Base-by-base conservation (phyloP, 2,797 vertebrate species). In the Bufotes viridis region DNA sequence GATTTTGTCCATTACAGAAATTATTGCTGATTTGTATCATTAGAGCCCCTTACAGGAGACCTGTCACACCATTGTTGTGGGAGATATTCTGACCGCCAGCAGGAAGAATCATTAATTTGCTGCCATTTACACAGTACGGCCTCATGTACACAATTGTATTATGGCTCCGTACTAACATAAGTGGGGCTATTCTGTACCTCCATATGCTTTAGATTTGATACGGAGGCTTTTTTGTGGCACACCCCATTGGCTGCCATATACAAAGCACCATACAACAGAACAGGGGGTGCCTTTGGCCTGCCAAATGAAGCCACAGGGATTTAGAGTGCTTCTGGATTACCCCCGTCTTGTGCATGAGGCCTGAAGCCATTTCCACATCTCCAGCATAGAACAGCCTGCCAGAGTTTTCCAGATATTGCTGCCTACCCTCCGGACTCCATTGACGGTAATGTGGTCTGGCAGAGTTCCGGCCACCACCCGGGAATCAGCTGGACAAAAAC, bases 1-100 rank as follows among this genome's bases (percentile, higher is more conserved):
- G 4, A 49, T n/a, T 90, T 90, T 91, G 81, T 24, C 91, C 90
- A 90, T 63, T 90, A 70, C 34, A 75, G 26, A 85, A 90, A 90
- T 93, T 93, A 93, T 94, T 94, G 94, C 94, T 91, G 92, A 92
- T 90, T 91, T 92, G 72, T 20, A 65, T 53, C 15, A 7, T 10
- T 15, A 65, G 20, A 69, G 29, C 1, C 74, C 49, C 49, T 51
- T 42, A 20, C 7, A 14, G 70, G 58, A 17, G 76, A 55, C 34
- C 70, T 14, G 69, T 74, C 82, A 83, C 0, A 17, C 49, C 29
- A 14, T 20, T 13, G 20, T 3, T 15, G 13, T 26, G 81, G 26
- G 58, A 24, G 79, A 24, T 42, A 15, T 81, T 51, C 26, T 34
- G n/a, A 26, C 20, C 49, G 2, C 51, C 51, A 26, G 20, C 75